These are phyloP conservation scores for Sthenelais limicola DNA, from an alignment of 2,888 invertebrate species.

Conservation along the genomic window DNA sequence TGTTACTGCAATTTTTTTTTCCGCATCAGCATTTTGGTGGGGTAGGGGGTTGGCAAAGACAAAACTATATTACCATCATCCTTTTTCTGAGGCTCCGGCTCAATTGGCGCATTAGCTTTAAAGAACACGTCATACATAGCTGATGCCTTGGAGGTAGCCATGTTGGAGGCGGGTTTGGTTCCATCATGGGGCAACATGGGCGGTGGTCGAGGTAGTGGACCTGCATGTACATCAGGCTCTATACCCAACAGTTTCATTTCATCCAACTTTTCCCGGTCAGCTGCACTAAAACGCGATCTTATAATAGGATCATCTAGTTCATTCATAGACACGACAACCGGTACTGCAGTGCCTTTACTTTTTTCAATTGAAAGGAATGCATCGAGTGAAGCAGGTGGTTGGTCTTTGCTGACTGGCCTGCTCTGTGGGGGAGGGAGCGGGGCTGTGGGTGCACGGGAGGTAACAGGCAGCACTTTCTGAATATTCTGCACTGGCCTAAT, in stretches of 20 bases:
- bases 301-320: background rate
- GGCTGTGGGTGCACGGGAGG: conserved; percentile 24
- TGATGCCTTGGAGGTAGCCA: conserved; percentile 26
- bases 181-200: background rate
- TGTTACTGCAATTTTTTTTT: too few relatives aligned
- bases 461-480: too few relatives aligned
- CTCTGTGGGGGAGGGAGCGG: background rate
- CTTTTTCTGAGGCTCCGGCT: too few relatives aligned
- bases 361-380: conserved; percentile 16
- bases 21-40: too few relatives aligned
- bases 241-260: conserved; percentile 35
- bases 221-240: background rate
- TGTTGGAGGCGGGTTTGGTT: background rate
- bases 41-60: too few relatives aligned
- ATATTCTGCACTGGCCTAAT: background rate
- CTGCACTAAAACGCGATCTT: background rate
- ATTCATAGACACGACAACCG: background rate
- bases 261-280: conserved; percentile 3
- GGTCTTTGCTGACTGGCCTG: background rate
- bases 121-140: conserved; percentile 23
- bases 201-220: conserved; percentile 12
- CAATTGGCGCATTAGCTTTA: too few relatives aligned
- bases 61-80: too few relatives aligned
- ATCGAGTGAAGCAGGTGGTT: conserved; percentile 18
- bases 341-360: background rate